These are phyloP conservation scores for Allenopithecus nigroviridis DNA, from an alignment of 2,797 vertebrate species.

Conservation along the genomic window DNA sequence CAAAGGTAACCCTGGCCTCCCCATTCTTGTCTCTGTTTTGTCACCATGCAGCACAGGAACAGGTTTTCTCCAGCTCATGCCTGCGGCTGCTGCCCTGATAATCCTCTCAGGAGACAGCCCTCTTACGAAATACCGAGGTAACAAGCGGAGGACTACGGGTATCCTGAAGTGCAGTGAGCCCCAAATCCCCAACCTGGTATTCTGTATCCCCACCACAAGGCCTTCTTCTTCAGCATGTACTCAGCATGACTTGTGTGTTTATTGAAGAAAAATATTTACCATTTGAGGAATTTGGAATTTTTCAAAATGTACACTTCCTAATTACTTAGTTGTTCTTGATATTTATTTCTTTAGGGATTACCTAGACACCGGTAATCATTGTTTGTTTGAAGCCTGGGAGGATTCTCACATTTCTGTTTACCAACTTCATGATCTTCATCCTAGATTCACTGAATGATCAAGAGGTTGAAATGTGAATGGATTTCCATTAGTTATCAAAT, in stretches of 20 bases:
- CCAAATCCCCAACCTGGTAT: neutral
- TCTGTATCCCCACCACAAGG: accelerated
- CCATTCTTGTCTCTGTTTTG: neutral
- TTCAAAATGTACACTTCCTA: neutral
- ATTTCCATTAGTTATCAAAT: neutral
- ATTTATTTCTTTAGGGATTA: neutral
- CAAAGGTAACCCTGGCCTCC: neutral
- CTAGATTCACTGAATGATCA: neutral
- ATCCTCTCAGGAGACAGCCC: slow-evolving; percentile 88
- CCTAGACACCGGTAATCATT: neutral
- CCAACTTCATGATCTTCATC: neutral
- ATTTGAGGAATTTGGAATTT: neutral
- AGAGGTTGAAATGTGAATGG: neutral
- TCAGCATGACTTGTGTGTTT: neutral
- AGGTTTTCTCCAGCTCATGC: slow-evolving; percentile 79
- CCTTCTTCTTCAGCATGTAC: neutral
- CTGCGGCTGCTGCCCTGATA: slow-evolving; percentile 85
- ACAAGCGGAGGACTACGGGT: neutral
- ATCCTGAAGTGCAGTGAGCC: neutral
- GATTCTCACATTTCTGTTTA: neutral
- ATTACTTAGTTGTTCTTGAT: neutral
- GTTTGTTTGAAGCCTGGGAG: neutral
- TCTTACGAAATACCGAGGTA: slow-evolving; percentile 88
- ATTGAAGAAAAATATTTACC: neutral
- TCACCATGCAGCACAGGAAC: slow-evolving; percentile 75